Percentiles rank a stretch among this genome's conserved stretches.
Conservation (phyloP, 2,797 vertebrate genomes). For the Smutsia temminckii region DNA sequence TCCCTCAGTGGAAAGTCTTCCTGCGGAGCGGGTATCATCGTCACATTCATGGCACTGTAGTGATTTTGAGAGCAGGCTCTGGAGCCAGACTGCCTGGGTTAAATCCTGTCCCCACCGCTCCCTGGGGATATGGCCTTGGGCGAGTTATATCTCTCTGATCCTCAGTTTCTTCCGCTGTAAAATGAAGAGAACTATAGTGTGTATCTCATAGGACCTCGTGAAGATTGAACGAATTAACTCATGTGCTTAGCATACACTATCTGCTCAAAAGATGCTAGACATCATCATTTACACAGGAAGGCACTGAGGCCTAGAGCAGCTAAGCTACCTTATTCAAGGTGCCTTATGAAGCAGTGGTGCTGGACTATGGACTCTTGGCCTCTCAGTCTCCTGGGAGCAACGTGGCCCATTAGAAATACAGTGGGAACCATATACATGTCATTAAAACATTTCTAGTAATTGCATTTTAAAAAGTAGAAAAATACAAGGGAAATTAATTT, state of each 20-base stretch:
- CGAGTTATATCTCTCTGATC: not conserved
- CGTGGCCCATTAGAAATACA: not conserved
- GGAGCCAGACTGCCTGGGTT: not conserved
- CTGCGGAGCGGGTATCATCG: fast-evolving
- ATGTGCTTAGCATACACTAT: not conserved
- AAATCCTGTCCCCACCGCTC: not conserved
- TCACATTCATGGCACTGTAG: not conserved
- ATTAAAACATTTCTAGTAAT: not conserved
- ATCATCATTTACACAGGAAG: no score
- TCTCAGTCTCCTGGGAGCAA: not conserved
- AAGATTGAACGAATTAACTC: not conserved
- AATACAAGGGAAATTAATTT: not conserved
- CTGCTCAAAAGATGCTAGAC: not conserved
- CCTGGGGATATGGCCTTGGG: not conserved
- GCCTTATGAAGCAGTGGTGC: not conserved
- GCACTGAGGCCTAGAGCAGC: not conserved
- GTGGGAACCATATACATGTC: not conserved
- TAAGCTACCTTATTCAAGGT: not conserved
- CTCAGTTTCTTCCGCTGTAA: not conserved
- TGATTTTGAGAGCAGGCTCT: not conserved
- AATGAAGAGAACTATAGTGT: not conserved
- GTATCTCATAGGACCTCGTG: not conserved
- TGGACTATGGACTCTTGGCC: not conserved
- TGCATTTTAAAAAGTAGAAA: not conserved
- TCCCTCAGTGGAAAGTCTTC: not conserved